phyloP scores from a whole-genome alignment of 1,140 invertebrate species.

The Psilanteris sp. region DNA sequence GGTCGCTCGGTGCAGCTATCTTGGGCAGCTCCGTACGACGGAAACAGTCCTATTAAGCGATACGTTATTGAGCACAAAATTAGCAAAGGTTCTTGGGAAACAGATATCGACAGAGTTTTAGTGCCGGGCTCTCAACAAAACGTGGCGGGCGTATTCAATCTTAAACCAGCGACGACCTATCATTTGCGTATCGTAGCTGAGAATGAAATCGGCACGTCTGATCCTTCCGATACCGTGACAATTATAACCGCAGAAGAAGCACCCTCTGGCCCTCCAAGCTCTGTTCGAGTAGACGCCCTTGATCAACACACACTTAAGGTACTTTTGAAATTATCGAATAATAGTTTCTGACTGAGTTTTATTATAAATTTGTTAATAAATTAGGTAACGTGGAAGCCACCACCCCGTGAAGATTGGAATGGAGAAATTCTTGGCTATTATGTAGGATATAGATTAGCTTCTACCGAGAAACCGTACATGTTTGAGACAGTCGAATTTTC shows the following conservation, averaged over 20 bases:
- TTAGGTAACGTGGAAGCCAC: slow-evolving; percentile 93
- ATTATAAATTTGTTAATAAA: not conserved
- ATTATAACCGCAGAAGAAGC: slow-evolving; percentile 97
- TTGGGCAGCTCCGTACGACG: slow-evolving; percentile 96
- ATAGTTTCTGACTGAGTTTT: not conserved
- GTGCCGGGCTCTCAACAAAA: slow-evolving; percentile 90
- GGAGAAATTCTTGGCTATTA: slow-evolving; percentile 95
- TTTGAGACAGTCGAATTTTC: slow-evolving; percentile 96
- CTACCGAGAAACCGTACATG: slow-evolving; percentile 93
- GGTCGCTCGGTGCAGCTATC: slow-evolving; percentile 93
- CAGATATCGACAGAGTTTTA: slow-evolving; percentile 90
- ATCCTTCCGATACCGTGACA: slow-evolving; percentile 94
- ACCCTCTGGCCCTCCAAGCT: slow-evolving; percentile 90
- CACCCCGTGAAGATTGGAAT: slow-evolving; percentile 93
- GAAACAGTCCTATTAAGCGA: slow-evolving; percentile 94
- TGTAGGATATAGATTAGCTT: slow-evolving; percentile 93
- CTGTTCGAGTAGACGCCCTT: slow-evolving; percentile 92
- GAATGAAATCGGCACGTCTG: slow-evolving; percentile 95
- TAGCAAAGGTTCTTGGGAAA: slow-evolving; percentile 91
- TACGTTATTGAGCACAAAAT: slow-evolving; percentile 97
- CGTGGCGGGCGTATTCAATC: slow-evolving; percentile 91
- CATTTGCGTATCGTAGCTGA: slow-evolving; percentile 95
- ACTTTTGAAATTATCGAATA: slow-evolving; percentile 3
- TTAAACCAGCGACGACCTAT: slow-evolving; percentile 95
- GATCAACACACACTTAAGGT: slow-evolving; percentile 95